Evolutionary conservation across 2,888 invertebrate genomes (phyloP).

Genomic region (Andrena chrysosceles): DNA sequence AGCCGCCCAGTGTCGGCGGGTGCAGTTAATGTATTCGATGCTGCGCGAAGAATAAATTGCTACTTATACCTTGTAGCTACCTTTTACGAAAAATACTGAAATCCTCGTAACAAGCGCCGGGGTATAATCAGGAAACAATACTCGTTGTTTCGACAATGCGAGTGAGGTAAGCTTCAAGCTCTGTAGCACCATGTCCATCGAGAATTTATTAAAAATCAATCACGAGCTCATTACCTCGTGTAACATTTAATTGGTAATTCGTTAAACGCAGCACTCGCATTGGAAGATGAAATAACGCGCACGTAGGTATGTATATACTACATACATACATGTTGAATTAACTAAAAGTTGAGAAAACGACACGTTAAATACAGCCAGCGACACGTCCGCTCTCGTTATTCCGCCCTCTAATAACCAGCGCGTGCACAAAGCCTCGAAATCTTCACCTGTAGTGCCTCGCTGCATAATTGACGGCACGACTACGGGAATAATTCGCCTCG

Average conservation of each 20-base stretch:
- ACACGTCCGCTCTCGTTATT: conserved; percentile 46
- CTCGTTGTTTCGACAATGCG: neutral
- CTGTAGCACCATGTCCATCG: too few species aligned
- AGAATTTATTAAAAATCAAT: too few species aligned
- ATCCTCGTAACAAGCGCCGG: neutral
- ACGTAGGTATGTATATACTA: neutral
- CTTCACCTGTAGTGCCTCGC: conserved; percentile 37
- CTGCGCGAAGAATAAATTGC: conserved; percentile 7
- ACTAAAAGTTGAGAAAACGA: conserved; percentile 18
- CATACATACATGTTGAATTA: neutral
- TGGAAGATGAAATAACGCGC: neutral
- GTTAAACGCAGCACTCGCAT: neutral
- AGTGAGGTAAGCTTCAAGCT: too few species aligned
- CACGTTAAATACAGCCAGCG: conserved; percentile 25
- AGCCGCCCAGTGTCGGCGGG: conserved; percentile 11
- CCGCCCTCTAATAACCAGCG: conserved; percentile 19
- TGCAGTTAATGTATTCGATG: neutral
- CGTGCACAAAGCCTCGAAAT: conserved; percentile 44
- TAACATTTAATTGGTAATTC: neutral
- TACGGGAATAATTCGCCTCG: conserved; percentile 49
- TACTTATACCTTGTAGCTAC: neutral
- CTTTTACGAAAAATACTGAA: neutral
- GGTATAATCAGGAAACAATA: neutral
- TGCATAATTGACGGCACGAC: conserved; percentile 53
- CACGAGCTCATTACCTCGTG: neutral